Evolutionary conservation across 2,888 invertebrate species (phyloP).

Genomic region (Achlya flavicornis): DNA sequence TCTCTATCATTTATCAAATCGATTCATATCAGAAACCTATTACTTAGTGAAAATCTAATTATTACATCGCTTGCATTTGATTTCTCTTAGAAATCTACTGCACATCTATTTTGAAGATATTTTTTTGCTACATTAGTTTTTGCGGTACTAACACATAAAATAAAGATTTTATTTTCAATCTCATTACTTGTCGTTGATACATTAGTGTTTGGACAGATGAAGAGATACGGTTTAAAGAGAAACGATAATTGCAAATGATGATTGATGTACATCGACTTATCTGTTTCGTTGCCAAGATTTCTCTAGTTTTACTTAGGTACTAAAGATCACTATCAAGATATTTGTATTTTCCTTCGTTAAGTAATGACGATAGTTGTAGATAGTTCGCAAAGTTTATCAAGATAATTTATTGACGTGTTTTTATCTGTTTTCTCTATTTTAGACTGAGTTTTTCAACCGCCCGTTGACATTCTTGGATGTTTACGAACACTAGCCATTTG

Average conservation of each 20-base stretch:
- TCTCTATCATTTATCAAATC: not conserved
- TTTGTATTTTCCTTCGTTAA: not conserved
- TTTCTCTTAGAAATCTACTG: not conserved
- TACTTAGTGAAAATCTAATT: too few relatives aligned
- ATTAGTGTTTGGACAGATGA: conserved; percentile 3
- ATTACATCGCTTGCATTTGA: not conserved
- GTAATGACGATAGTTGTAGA: not conserved
- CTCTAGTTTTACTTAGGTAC: conserved; percentile 13
- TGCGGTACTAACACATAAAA: not conserved
- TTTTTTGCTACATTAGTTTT: not conserved
- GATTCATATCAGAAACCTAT: too few relatives aligned
- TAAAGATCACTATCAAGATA: not conserved
- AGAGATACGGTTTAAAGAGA: conserved; percentile 7
- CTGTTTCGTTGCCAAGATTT: conserved; percentile 24
- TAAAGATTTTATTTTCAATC: not conserved
- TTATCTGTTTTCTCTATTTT: conserved; percentile 2
- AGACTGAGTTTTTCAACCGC: not conserved
- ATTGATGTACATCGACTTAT: conserved; percentile 25
- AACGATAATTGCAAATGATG: conserved; percentile 16
- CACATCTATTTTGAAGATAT: not conserved
- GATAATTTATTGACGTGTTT: conserved; percentile 4
- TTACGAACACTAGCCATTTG: conserved; percentile 1
- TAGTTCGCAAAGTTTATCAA: not conserved
- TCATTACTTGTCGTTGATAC: not conserved
- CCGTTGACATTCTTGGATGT: not conserved